Evolutionary conservation across 2,113 vertebrate genomes (phyloP).

Genomic region (Pycnonotus jocosus): DNA sequence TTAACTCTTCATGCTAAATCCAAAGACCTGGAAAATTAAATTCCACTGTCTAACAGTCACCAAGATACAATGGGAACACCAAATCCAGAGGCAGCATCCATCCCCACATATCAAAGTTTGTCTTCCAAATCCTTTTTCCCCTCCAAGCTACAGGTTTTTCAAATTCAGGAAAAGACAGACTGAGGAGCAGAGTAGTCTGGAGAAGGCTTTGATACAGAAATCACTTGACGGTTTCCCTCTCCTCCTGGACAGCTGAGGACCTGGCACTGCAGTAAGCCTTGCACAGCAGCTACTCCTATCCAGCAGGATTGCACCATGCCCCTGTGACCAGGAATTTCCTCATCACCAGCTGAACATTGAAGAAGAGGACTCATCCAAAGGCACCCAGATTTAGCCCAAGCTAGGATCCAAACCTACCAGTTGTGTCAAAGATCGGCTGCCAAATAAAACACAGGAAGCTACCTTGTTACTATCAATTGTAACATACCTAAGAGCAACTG

Average conservation of each 20-base stretch:
- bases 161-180: neutral
- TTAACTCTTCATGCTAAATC: neutral
- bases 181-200: neutral
- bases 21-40: neutral
- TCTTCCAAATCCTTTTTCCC: neutral
- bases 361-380: neutral
- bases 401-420: neutral
- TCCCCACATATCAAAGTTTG: neutral
- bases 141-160: neutral
- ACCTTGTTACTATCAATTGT: neutral
- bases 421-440: neutral
- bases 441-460: neutral
- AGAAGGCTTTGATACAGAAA: neutral
- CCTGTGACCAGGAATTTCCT: neutral
- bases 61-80: neutral
- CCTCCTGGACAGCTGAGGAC: neutral
- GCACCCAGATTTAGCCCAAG: neutral
- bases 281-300: neutral
- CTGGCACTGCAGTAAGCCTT: neutral
- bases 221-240: neutral
- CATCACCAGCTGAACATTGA: neutral
- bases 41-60: neutral
- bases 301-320: fast-evolving
- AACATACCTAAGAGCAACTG: neutral
- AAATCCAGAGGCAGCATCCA: neutral